Base-by-base conservation (phyloP, 2,888 invertebrate species). In the Cheilosia soror region DNA sequence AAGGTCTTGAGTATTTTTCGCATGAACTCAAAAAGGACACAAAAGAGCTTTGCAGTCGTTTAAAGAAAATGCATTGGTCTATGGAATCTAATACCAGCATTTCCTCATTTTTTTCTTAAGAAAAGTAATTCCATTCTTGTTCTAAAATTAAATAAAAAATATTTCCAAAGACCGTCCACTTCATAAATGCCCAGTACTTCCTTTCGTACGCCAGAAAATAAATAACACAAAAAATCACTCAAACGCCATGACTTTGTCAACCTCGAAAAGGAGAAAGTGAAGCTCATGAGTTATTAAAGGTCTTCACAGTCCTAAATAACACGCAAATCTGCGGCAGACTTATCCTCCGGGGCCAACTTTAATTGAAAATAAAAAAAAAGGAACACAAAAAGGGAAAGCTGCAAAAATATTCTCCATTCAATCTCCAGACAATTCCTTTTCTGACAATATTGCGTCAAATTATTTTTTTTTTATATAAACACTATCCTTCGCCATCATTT, bases 211-310 rank as follows among this genome's bases (percentile, higher is more conserved):
- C n/a, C n/a, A n/a, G n/a, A n/a, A 20, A 20, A 20, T 1, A 20
- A 20, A 20, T 1, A 20, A 20, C 0, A 44, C n/a, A 6, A 47
- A 3, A 5, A 47, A 44, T 29, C 13, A 57, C 20, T 20, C 44
- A 49, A 6, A 25, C 27, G 20, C 2, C 25, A 60, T 40, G 49
- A 60, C 42, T 13, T 6, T 29, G 29, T 53, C 62, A 25, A 33
- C 27, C 55, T 44, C 2, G 20, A 27, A 31, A 65, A n/a, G 13
- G 42, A 62, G 42, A 40, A 47, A 31, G 44, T 25, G 27, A 57
- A 55, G 27, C 73, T 55, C 47, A 25, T 73, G 73, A 73, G 63
- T 73, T 73, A 73, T 65, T 42, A 63, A 20, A 55, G 63, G 47
- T 73, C 63, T 11, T 2, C 51, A 33, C 49, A 55, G 44, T 31